A percentile compares a stretch with the other conserved stretches of the same genome.
Evolutionary conservation across 2,888 invertebrate species (phyloP).

Genomic region (Octonoba sinensis): DNA sequence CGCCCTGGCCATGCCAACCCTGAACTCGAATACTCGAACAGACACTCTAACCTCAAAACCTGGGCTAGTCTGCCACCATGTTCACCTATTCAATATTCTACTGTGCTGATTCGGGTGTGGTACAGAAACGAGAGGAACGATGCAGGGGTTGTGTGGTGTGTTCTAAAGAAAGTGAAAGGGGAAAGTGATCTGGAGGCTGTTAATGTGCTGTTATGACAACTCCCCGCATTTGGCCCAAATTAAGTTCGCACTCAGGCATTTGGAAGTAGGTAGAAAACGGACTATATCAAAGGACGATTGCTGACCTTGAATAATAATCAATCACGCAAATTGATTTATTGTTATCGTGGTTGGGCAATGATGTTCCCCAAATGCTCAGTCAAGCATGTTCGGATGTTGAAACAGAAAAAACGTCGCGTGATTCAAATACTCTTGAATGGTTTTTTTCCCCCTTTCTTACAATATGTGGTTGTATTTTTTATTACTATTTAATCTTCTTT

Average conservation of each 20-base stretch:
- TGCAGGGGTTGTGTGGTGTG: background rate
- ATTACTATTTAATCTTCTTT: no score
- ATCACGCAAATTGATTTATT: no score
- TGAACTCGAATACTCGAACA: slow-evolving; percentile 26
- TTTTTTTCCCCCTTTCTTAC: no score
- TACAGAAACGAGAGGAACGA: no score
- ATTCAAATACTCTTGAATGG: no score
- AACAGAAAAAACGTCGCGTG: no score
- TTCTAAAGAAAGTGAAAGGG: slow-evolving; percentile 5
- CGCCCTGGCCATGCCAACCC: slow-evolving; percentile 18
- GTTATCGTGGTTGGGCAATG: no score
- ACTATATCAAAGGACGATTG: background rate
- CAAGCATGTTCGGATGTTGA: no score
- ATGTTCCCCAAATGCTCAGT: no score
- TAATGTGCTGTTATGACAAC: background rate
- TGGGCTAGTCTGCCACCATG: slow-evolving; percentile 12
- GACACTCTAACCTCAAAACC: slow-evolving; percentile 22
- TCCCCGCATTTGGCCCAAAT: slow-evolving; percentile 12
- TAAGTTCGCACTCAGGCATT: background rate
- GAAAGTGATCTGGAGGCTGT: background rate
- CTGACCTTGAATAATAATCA: background rate
- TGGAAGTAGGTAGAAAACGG: background rate
- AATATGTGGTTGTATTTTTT: no score
- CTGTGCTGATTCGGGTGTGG: background rate
- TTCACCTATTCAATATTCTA: background rate